These are phyloP conservation scores for Pegoplata infirma DNA, from an alignment of 2,888 invertebrate species.

Conservation along the genomic window DNA sequence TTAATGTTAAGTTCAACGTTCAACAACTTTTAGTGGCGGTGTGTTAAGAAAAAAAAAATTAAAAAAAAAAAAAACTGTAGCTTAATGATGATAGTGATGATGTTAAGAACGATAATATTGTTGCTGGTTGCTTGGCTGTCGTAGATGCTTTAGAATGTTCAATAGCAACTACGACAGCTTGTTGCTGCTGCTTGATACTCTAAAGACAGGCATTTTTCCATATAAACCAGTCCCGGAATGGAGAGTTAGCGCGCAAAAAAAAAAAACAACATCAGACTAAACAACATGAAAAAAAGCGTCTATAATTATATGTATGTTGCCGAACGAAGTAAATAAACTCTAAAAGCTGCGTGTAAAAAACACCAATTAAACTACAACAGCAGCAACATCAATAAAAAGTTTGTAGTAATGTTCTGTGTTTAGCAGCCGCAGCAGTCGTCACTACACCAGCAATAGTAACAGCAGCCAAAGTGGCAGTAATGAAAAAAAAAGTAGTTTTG, in stretches of 20 bases:
- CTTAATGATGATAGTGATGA: conserved; percentile 9
- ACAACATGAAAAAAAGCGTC: conserved; percentile 24
- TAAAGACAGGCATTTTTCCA: conserved; percentile 4
- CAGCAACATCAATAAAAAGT: conserved; percentile 4
- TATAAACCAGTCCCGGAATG: conserved; percentile 36
- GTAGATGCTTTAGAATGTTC: no score
- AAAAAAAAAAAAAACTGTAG: conserved; percentile 19
- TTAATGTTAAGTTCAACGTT: conserved; percentile 36
- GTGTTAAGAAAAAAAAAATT: background rate
- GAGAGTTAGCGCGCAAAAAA: conserved; percentile 5
- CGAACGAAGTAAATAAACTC: background rate
- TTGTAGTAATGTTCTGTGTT: conserved; percentile 18
- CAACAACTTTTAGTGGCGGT: conserved; percentile 22
- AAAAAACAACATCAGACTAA: conserved; percentile 4
- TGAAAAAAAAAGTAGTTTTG: conserved; percentile 33
- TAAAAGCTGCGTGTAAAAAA: conserved; percentile 37
- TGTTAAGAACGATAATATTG: conserved; percentile 23
- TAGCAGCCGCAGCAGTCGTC: conserved; percentile 10
- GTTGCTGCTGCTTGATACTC: conserved; percentile 2
- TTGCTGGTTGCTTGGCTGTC: conserved; percentile 10
- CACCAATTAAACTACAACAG: conserved; percentile 45
- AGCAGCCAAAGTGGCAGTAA: conserved; percentile 35
- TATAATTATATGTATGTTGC: conserved; percentile 48
- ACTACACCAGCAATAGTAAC: no score
- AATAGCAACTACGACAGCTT: conserved; percentile 14